phyloP scores from a whole-genome alignment of 2,113 vertebrate genomes.

The Psammodynastes pulverulentus region DNA sequence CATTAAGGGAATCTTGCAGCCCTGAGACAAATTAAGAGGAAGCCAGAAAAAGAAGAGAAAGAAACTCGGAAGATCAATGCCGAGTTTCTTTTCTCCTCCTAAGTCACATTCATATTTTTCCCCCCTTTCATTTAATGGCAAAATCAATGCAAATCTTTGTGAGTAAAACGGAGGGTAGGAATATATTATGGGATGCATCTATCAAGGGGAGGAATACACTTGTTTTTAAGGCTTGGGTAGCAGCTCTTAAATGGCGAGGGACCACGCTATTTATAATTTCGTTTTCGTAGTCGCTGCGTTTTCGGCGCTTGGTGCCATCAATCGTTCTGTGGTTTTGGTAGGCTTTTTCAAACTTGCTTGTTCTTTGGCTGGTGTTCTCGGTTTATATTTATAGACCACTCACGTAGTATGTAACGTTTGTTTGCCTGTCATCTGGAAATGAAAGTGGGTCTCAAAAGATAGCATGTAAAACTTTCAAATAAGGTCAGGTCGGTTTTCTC shows the following conservation, averaged over 20 bases:
- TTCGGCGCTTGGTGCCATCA: not conserved
- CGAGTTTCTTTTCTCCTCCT: constrained; percentile 36
- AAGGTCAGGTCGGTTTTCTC: not conserved
- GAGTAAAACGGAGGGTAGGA: constrained; percentile 40
- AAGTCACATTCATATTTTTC: constrained; percentile 51
- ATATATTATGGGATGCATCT: not conserved
- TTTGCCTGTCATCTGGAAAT: not conserved
- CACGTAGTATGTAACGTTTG: not conserved
- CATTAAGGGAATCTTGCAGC: not conserved
- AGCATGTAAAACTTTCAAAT: not conserved
- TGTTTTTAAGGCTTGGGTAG: not conserved
- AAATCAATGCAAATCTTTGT: constrained; percentile 61
- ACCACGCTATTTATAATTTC: not conserved
- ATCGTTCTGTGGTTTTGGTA: not conserved
- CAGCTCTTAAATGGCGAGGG: not conserved
- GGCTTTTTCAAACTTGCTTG: not conserved
- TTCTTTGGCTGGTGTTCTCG: not conserved
- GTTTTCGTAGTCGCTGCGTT: not conserved
- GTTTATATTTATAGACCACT: not conserved
- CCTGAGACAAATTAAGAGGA: constrained; percentile 35
- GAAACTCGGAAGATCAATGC: constrained; percentile 49
- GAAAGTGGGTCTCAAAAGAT: not conserved
- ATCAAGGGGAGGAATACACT: not conserved
- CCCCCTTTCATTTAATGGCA: constrained; percentile 36
- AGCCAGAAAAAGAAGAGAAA: not conserved